These are phyloP conservation scores for Nomada ruficornis DNA, from an alignment of 2,888 invertebrate genomes.

Conservation along the genomic window DNA sequence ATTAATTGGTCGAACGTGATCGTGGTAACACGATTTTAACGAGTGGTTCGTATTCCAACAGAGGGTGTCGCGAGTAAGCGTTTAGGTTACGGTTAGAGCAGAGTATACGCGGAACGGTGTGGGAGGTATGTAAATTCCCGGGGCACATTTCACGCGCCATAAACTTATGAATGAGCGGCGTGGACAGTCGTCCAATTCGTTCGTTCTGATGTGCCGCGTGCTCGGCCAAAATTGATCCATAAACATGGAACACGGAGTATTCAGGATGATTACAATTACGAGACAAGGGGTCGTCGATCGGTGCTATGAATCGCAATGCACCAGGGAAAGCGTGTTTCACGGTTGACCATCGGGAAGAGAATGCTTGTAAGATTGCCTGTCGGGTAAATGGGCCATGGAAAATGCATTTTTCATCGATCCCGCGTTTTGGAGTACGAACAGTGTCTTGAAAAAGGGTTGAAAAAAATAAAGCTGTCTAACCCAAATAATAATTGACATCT, in stretches of 20 bases:
- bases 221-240: conserved; percentile 26
- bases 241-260: conserved; percentile 31
- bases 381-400: not conserved
- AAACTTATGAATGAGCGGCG: conserved; percentile 64
- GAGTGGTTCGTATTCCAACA: conserved; percentile 23
- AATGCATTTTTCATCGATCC: not conserved
- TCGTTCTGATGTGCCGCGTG: conserved; percentile 16
- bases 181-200: conserved; percentile 46
- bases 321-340: not conserved
- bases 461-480: no score
- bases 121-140: conserved; percentile 57
- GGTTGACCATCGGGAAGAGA: not conserved
- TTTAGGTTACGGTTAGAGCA: conserved; percentile 53
- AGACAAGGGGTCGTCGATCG: conserved; percentile 1
- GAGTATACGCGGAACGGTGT: conserved; percentile 32
- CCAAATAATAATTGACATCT: no score
- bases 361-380: no score
- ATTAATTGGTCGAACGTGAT: no score
- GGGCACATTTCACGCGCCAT: conserved; percentile 65
- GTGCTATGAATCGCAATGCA: not conserved
- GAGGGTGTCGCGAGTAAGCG: conserved; percentile 47
- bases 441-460: no score
- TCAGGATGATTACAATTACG: conserved; percentile 35
- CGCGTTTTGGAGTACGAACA: no score
- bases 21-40: not conserved